Evolutionary conservation across 2,888 invertebrate genomes (phyloP).

Genomic region (Sialis fuliginosa): DNA sequence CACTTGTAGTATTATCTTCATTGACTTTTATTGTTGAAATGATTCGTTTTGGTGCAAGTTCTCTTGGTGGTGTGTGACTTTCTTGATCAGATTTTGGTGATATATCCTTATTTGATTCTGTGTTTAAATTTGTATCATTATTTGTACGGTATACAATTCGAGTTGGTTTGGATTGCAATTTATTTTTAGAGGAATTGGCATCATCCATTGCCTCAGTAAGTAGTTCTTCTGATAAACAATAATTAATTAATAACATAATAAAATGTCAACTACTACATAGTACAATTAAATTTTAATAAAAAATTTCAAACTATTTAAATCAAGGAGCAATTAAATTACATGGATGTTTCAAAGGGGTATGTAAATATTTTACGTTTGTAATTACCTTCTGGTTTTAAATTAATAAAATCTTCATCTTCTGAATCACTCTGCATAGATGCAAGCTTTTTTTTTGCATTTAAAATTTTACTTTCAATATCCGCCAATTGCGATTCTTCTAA

Average conservation of each 20-base stretch:
- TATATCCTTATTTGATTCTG: no score
- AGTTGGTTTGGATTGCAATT: no score
- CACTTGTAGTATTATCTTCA: slow-evolving; percentile 14
- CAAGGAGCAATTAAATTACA: no score
- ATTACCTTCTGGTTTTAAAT: slow-evolving; percentile 35
- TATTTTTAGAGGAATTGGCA: not conserved
- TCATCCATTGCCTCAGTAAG: slow-evolving; percentile 1
- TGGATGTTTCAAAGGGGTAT: no score
- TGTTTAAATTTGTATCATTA: no score
- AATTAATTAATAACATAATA: not conserved
- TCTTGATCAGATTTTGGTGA: not conserved
- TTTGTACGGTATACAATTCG: no score
- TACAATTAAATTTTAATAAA: no score
- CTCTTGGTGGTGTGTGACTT: slow-evolving; percentile 1
- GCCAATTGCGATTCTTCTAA: slow-evolving; percentile 30
- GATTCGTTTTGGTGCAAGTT: slow-evolving; percentile 1
- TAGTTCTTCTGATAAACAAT: slow-evolving; percentile 7
- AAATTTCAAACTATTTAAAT: no score
- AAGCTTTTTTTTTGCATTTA: slow-evolving; percentile 32
- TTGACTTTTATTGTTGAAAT: slow-evolving; percentile 2
- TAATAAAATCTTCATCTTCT: slow-evolving; percentile 46
- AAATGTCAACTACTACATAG: no score
- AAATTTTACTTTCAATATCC: slow-evolving; percentile 45
- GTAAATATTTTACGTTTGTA: no score
- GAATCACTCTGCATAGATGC: slow-evolving; percentile 35